These are phyloP conservation scores for Gymnoscopelus braueri DNA, from an alignment of 2,797 vertebrate genomes.

Conservation along the genomic window DNA sequence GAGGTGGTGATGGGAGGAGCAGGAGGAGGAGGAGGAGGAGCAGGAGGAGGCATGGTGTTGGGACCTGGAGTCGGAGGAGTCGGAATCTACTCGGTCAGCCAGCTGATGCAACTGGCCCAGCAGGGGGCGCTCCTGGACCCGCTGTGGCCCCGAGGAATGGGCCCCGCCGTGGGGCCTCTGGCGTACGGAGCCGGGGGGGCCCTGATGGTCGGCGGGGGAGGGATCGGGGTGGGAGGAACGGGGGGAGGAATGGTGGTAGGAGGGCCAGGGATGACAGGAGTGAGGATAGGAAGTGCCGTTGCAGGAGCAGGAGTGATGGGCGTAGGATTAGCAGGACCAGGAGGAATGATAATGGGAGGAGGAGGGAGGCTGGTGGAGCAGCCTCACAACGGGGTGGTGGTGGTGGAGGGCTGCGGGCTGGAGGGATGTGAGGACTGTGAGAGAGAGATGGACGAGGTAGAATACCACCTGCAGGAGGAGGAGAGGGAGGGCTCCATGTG, in stretches of 20 bases:
- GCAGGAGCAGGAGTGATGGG: not conserved
- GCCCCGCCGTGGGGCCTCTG: constrained; percentile 61
- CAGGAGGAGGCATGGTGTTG: no score
- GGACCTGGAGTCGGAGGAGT: constrained; percentile 22
- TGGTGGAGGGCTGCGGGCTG: constrained; percentile 72
- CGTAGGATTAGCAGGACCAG: constrained; percentile 3
- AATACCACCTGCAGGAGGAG: constrained; percentile 65
- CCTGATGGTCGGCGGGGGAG: constrained; percentile 59
- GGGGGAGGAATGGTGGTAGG: constrained; percentile 25
- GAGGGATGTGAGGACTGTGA: constrained; percentile 83
- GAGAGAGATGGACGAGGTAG: constrained; percentile 78
- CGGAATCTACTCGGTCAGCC: constrained; percentile 78
- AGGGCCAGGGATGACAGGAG: constrained; percentile 10
- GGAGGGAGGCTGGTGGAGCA: not conserved
- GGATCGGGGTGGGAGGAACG: constrained; percentile 54
- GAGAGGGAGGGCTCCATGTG: constrained; percentile 73
- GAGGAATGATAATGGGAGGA: not conserved
- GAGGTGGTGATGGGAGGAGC: constrained; percentile 61
- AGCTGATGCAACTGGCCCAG: constrained; percentile 77
- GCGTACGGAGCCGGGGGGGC: constrained; percentile 52
- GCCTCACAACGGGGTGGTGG: constrained; percentile 44
- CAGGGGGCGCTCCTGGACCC: constrained; percentile 69
- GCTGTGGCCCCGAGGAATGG: constrained; percentile 68
- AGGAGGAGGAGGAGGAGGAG: no score
- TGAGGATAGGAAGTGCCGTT: not conserved